A percentile compares a stretch with the other conserved stretches of the same genome.
phyloP scores from a whole-genome alignment of 2,797 vertebrate species.

The Phoxinus dragarum region DNA sequence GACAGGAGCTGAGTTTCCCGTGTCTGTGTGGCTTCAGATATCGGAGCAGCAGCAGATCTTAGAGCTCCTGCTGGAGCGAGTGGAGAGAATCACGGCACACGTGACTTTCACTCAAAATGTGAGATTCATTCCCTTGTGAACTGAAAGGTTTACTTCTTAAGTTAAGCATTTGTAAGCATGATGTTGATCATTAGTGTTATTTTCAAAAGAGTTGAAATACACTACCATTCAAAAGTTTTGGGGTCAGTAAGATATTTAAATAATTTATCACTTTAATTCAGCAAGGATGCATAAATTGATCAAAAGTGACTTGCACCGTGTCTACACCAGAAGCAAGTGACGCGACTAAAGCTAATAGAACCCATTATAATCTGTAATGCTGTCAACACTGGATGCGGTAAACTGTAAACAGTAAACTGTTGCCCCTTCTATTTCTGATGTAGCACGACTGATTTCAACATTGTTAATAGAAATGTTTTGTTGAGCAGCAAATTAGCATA shows the following conservation, averaged over 20 bases:
- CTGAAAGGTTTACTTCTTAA: background rate
- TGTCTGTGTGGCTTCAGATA: conserved; percentile 82
- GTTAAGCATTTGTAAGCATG: background rate
- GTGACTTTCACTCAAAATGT: conserved; percentile 84
- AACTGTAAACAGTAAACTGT: background rate
- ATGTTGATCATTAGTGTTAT: background rate
- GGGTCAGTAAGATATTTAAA: background rate
- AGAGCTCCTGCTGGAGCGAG: conserved; percentile 85
- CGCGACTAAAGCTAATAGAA: background rate
- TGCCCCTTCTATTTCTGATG: background rate
- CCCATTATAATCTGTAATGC: background rate
- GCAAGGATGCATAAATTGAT: background rate
- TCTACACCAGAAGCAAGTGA: background rate
- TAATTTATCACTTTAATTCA: background rate
- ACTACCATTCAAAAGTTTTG: background rate
- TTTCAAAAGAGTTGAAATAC: background rate
- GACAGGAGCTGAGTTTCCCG: conserved; percentile 80
- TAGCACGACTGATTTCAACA: background rate
- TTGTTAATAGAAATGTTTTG: background rate
- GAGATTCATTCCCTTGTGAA: conserved; percentile 61
- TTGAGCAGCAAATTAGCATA: background rate
- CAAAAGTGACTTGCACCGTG: too few relatives aligned
- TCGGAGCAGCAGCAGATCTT: conserved; percentile 66
- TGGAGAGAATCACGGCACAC: conserved; percentile 84
- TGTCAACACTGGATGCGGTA: background rate